phyloP scores from a whole-genome alignment of 2,888 invertebrate genomes.

The Nymphalis polychloros region DNA sequence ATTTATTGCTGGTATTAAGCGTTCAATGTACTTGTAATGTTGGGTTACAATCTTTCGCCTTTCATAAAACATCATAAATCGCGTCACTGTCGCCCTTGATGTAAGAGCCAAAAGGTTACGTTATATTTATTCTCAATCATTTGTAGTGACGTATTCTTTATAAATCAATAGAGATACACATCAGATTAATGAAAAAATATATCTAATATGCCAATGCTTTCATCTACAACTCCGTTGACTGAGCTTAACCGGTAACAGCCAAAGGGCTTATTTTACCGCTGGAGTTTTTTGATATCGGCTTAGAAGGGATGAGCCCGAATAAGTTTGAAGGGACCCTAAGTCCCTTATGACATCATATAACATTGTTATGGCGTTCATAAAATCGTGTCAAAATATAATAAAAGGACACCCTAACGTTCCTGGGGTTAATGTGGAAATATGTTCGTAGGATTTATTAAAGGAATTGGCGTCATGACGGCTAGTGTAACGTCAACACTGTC shows the following conservation, averaged over 20 bases:
- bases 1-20: conserved; percentile 34
- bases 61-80: conserved; percentile 12
- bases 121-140: neutral
- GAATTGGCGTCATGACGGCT: conserved; percentile 5
- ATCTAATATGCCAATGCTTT: no score
- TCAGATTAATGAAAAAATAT: no score
- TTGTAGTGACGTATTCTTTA: neutral
- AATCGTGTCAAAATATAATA: conserved; percentile 37
- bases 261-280: conserved; percentile 10
- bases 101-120: neutral
- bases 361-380: conserved; percentile 36
- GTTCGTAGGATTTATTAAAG: conserved; percentile 11
- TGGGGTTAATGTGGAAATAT: conserved; percentile 22
- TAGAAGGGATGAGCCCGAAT: conserved; percentile 9
- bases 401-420: conserved; percentile 17
- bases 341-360: conserved; percentile 30
- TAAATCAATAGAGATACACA: no score
- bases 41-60: conserved; percentile 16
- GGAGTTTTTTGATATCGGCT: conserved; percentile 11
- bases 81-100: neutral
- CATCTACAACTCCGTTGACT: neutral
- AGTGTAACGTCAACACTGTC: conserved; percentile 4
- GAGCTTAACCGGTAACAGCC: conserved; percentile 10
- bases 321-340: conserved; percentile 11
- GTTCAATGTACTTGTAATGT: conserved; percentile 28